Evolutionary conservation across 1,140 invertebrate species (phyloP), one percentile per base, ranked within the genome.

Genomic region (Pseudomyrmex gracilis): DNA sequence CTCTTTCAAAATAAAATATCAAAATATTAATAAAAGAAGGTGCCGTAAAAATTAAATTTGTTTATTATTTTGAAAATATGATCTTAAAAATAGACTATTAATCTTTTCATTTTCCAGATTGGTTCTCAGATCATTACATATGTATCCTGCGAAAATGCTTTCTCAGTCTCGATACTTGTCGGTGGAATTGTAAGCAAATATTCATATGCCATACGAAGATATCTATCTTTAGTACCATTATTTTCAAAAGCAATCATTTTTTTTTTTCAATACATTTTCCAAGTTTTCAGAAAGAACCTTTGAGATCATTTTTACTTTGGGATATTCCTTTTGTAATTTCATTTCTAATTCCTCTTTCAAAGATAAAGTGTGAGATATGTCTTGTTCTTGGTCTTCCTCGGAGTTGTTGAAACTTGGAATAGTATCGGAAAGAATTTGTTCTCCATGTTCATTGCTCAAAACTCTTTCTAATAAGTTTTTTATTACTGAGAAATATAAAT

Each of bases 151-250:
- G 86, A 89, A 74, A 89, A 89, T 2, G 85, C 85, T 80, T 86
- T 87, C 82, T 91, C 86, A 58, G 90, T 84, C 47, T 89, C 90
- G 70, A 88, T 83, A 84, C 83, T 90, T 61, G 90, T 87, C 12
- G 89, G 83, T 8, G 70, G 15, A 53, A 89, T 78, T 17, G 87
- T 88, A 20, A 88, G 34, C 45, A 90, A 85, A 83, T 73, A 87
- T 63, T 90, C 55, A 70, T 91, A 84, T 34, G 74, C 70, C 66
- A 80, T 57, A 53, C 55, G 22, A 70, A 90, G 80, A 73, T 85
- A 87, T 76, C 82, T 78, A 47, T 84, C 88, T 85, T 70, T 80
- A 22, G 66, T 68, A 78, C 84, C 88, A 49, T 83, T 84, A 58
- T 43, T 71, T 78, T 90, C 85, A 84, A 77, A 90, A 3, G 51